phyloP scores from a whole-genome alignment of 2,888 invertebrate genomes.

The Trachelus iudaicus region DNA sequence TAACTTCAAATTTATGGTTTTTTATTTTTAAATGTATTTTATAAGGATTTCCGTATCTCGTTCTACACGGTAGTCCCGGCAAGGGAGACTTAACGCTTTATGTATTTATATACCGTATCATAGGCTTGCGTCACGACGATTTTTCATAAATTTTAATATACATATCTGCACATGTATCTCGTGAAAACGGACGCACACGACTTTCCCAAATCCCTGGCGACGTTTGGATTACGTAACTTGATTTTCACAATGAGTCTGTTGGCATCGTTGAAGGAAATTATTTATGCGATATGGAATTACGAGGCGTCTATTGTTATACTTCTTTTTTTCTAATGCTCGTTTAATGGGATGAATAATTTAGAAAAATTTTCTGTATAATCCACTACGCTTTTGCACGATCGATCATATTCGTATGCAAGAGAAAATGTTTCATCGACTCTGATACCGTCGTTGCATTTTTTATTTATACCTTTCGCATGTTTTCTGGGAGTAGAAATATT shows the following conservation, averaged over 20 bases:
- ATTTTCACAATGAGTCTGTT: too few species aligned
- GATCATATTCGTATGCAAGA: not conserved
- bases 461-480: not conserved
- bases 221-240: too few species aligned
- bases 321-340: not conserved
- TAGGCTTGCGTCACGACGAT: too few species aligned
- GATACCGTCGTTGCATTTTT: conserved; percentile 21
- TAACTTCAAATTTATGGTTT: not conserved
- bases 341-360: not conserved
- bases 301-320: not conserved
- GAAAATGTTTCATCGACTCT: not conserved
- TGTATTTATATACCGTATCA: too few species aligned
- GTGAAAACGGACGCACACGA: too few species aligned
- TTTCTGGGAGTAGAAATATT: conserved; percentile 27
- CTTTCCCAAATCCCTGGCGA: too few species aligned
- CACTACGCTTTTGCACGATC: too few species aligned
- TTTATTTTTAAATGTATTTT: not conserved
- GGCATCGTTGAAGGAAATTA: not conserved
- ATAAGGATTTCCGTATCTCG: not conserved
- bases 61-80: too few species aligned
- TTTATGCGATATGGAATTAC: not conserved
- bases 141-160: too few species aligned
- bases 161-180: too few species aligned
- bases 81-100: too few species aligned
- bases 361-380: not conserved